Percentiles rank a stretch among this genome's conserved stretches.
These are phyloP conservation scores for Hydroisotoma schaefferi DNA, from an alignment of 2,888 invertebrate genomes.

Conservation along the genomic window DNA sequence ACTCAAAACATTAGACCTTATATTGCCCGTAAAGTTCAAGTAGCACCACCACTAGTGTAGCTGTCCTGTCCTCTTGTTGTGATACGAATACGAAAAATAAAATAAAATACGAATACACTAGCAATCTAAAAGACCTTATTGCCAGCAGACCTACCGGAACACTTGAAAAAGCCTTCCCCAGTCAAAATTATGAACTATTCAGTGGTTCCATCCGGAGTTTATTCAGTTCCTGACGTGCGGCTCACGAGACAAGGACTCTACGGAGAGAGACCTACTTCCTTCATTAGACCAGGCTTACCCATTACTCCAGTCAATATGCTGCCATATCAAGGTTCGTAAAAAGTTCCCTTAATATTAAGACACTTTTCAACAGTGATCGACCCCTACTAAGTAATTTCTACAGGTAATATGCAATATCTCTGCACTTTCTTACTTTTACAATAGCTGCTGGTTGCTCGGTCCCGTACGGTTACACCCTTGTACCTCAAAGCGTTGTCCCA, in stretches of 20 bases:
- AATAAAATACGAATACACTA: too few species aligned
- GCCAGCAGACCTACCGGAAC: constrained; percentile 2
- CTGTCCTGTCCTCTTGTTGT: constrained; percentile 18
- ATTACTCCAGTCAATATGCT: constrained; percentile 41
- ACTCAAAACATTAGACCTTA: neutral
- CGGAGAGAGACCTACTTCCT: constrained; percentile 32
- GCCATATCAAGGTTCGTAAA: constrained; percentile 38
- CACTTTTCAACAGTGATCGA: constrained; percentile 2
- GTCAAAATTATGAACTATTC: constrained; percentile 14
- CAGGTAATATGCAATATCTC: too few species aligned
- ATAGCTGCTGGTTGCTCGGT: constrained; percentile 31
- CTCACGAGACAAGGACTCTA: constrained; percentile 34
- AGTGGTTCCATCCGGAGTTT: constrained; percentile 30
- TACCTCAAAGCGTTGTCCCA: constrained; percentile 21
- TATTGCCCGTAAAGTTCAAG: constrained; percentile 26
- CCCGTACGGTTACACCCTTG: constrained; percentile 39
- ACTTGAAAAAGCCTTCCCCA: constrained; percentile 1
- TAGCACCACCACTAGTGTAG: constrained; percentile 11
- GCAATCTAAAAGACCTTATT: constrained; percentile 7
- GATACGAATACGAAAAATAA: constrained; percentile 13
- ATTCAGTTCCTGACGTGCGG: constrained; percentile 43
- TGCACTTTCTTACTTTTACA: neutral
- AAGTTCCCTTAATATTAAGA: neutral
- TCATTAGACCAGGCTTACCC: constrained; percentile 31
- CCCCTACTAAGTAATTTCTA: too few species aligned